These are phyloP conservation scores for Gulo gulo DNA, from an alignment of 2,113 vertebrate species.

Conservation along the genomic window DNA sequence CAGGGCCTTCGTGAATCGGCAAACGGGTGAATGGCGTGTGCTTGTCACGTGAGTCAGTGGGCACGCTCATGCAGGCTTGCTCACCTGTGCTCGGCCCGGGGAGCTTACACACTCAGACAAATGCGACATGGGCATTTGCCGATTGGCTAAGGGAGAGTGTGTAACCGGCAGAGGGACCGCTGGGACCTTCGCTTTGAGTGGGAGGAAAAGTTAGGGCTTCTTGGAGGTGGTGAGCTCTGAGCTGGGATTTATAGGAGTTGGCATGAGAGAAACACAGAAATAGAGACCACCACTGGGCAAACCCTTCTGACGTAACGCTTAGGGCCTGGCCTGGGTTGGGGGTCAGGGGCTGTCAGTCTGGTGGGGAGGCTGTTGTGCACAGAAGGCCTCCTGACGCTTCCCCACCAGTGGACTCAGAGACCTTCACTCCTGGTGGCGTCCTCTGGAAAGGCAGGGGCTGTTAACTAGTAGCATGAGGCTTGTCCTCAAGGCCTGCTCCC, in stretches of 20 bases:
- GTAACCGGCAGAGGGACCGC: fast-evolving
- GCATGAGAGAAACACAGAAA: background rate
- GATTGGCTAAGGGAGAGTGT: background rate
- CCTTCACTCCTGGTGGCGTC: fast-evolving
- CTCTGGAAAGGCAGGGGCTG: background rate
- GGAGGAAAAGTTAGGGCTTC: background rate
- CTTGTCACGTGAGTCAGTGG: fast-evolving
- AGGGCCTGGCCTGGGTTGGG: background rate
- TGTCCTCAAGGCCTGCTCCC: background rate
- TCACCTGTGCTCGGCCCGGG: background rate
- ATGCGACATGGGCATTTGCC: fast-evolving
- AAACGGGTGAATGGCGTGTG: fast-evolving
- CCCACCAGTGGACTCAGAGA: fast-evolving
- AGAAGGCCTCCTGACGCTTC: fast-evolving
- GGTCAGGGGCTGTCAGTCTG: no score
- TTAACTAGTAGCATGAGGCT: background rate
- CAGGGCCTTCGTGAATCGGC: fast-evolving
- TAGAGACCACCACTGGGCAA: background rate
- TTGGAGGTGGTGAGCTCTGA: background rate
- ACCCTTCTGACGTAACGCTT: fast-evolving
- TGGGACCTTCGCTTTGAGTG: fast-evolving
- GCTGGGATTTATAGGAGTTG: background rate
- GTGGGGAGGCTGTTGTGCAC: fast-evolving
- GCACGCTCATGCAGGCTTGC: fast-evolving
- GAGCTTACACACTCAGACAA: background rate